Evolutionary conservation across 1,140 invertebrate species (phyloP), one percentile per base, ranked within the genome.

Genomic region (Amphibalanus amphitrite): DNA sequence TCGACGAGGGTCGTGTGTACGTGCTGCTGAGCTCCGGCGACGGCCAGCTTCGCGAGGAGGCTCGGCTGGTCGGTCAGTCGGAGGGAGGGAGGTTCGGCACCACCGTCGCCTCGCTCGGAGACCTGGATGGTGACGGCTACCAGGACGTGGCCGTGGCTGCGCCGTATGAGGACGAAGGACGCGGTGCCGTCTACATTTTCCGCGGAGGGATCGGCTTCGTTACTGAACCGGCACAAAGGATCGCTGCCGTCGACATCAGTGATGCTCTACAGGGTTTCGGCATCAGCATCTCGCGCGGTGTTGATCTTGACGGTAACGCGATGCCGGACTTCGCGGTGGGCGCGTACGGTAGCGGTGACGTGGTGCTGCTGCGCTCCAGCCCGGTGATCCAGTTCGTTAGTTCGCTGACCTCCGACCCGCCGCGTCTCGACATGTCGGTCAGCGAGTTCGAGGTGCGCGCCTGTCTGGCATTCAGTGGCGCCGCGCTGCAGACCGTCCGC

Each of bases 311-410:
- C 65, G 72, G 78, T 71, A 80, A 81, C 79, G 70, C 87, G 67
- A 96, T 96, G 79, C 92, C 92, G 0, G 94, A 97, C 78, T 78
- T 96, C 69, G 86, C 90, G 1, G 88, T 96, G 26, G 94, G 94
- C 0, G 90, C 93, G 64, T 93, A 95, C 78, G 88, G 90, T 71
- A 89, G 91, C 0, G 85, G 89, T 74, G 84, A 84, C 17, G 90
- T 89, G 1, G 85, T 89, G 70, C 89, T 92, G 75, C 70, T 76
- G 33, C 69, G 75, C n/a, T 68, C 75, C 1, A 59, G 73, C 23
- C 75, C 75, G 40, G 71, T 75, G 6, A 73, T 74, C n/a, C 20
- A 70, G 25, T 70, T 72, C 8, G 67, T 73, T 4, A 70, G 71
- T 13, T 69, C 71, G 10, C 29, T 75, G 0, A 74, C 65, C n/a